Evolutionary conservation across 2,113 vertebrate genomes (phyloP).

Genomic region (Hystrix cristata): DNA sequence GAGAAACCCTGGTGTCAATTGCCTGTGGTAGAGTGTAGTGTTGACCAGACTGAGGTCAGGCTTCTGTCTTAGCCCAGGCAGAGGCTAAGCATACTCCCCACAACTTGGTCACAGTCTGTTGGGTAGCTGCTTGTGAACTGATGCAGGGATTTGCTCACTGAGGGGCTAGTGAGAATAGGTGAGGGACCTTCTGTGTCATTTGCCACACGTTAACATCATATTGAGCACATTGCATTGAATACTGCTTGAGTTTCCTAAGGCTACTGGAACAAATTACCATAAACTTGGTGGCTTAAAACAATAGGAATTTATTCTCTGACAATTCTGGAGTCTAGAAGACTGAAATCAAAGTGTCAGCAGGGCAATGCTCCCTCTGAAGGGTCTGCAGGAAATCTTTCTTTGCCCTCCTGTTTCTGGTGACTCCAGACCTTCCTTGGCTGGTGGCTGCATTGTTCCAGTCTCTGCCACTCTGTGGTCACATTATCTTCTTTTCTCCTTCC

Average conservation of each 20-base stretch:
- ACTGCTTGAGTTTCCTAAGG: background rate
- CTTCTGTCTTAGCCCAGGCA: background rate
- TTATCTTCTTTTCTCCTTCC: background rate
- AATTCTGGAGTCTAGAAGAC: background rate
- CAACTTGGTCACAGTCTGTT: background rate
- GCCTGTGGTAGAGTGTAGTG: background rate
- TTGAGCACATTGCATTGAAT: background rate
- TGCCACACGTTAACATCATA: background rate
- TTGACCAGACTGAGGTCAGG: background rate
- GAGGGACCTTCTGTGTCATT: background rate
- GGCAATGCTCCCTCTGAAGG: background rate
- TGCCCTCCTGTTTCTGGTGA: background rate
- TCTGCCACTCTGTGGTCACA: background rate
- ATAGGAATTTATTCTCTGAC: background rate
- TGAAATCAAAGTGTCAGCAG: background rate
- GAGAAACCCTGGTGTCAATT: background rate
- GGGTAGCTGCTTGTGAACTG: background rate
- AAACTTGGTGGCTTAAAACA: slow-evolving; percentile 1
- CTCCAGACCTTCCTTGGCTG: background rate
- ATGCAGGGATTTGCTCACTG: background rate
- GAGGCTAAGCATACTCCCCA: background rate
- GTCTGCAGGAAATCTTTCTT: background rate
- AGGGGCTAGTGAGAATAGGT: background rate
- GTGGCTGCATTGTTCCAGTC: background rate
- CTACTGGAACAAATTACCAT: background rate